These are phyloP conservation scores for Heliconius sara DNA, from an alignment of 2,888 invertebrate genomes.

Conservation along the genomic window DNA sequence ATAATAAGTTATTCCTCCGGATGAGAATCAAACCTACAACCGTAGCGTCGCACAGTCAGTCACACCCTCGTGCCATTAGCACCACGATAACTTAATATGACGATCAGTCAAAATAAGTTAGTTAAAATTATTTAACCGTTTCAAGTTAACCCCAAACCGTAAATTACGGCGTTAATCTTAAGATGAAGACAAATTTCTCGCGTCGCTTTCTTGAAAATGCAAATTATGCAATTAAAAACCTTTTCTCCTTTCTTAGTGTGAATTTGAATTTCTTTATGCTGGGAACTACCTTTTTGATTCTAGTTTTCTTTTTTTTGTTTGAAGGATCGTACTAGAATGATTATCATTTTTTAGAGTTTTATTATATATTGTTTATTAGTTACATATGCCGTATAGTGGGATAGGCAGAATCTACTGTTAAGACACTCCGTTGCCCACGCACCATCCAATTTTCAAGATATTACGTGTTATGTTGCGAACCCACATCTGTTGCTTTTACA, in stretches of 20 bases:
- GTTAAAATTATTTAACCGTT: background rate
- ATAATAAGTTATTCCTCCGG: no score
- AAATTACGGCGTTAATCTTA: constrained; percentile 30
- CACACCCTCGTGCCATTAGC: no score
- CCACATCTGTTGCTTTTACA: no score
- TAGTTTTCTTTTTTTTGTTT: background rate
- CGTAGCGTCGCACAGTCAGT: no score
- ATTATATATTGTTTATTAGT: no score
- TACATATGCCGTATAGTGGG: no score
- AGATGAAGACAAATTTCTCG: constrained; percentile 33
- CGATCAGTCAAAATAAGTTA: background rate
- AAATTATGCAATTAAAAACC: constrained; percentile 31
- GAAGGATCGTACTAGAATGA: no score
- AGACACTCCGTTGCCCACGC: no score
- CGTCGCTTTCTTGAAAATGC: constrained; percentile 26
- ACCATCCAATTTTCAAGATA: no score
- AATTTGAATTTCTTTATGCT: constrained; percentile 27
- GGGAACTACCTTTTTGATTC: constrained; percentile 5
- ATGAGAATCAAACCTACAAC: no score
- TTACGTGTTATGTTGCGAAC: no score
- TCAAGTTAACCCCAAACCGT: constrained; percentile 24
- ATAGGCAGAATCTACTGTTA: no score
- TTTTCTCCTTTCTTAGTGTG: constrained; percentile 22
- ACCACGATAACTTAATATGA: background rate
- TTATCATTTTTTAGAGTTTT: background rate